phyloP scores from a whole-genome alignment of 1,140 invertebrate genomes.

The Popillia japonica region DNA sequence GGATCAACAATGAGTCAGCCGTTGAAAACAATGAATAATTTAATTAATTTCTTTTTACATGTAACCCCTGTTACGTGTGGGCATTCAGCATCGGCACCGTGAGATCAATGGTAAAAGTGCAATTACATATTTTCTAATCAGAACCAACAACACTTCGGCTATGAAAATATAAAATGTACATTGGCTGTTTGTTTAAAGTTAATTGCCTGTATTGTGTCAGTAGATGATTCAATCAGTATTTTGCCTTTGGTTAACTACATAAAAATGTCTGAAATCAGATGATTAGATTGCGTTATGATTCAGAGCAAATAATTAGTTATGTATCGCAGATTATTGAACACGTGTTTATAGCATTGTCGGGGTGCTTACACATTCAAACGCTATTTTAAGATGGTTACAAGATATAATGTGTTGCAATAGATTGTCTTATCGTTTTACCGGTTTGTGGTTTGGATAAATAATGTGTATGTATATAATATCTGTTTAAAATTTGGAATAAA shows the following conservation, averaged over 20 bases:
- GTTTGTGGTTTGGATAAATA: neutral
- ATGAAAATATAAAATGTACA: slow-evolving; percentile 7
- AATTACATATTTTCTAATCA: slow-evolving; percentile 29
- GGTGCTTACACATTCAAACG: too few species aligned
- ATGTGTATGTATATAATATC: neutral
- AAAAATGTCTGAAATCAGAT: neutral
- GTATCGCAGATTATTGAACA: neutral
- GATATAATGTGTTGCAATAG: too few species aligned
- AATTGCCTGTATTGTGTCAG: slow-evolving; percentile 21
- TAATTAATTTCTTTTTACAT: slow-evolving; percentile 23
- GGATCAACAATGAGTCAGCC: too few species aligned
- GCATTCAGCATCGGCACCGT: neutral
- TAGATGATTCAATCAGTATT: slow-evolving; percentile 20
- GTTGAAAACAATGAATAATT: neutral
- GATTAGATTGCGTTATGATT: slow-evolving; percentile 23
- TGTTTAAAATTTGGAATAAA: neutral
- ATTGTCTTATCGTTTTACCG: neutral
- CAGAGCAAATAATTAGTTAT: neutral
- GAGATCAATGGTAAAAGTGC: slow-evolving; percentile 25
- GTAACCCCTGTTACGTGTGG: neutral
- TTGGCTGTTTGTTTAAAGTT: neutral
- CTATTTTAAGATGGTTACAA: too few species aligned
- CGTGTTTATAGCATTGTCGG: neutral
- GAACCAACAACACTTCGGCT: neutral
- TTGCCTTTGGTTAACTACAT: neutral